Conservation (phyloP, 2,113 vertebrate genomes). For the Forbesichthys agassizii region DNA sequence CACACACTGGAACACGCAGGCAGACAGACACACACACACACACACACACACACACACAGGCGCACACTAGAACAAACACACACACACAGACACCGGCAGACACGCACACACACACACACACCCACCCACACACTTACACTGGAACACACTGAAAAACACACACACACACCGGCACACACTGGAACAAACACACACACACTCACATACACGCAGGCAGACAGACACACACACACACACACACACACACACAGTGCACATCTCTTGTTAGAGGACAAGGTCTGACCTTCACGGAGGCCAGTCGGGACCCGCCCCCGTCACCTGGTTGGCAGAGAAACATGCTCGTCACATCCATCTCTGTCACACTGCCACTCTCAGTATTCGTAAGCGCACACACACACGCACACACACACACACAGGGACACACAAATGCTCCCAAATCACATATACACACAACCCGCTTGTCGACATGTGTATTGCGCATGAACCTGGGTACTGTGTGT, state of each 20-base stretch:
- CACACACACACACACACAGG: background rate
- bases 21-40: background rate
- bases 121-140: background rate
- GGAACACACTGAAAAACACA: background rate
- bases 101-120: conserved; percentile 6
- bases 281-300: conserved; percentile 69
- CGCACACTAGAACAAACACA: background rate
- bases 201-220: background rate
- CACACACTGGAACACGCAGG: background rate
- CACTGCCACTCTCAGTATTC: conserved; percentile 9
- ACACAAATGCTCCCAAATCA: conserved; percentile 11
- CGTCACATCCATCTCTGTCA: conserved; percentile 81
- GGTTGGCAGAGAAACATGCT: conserved; percentile 53
- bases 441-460: conserved; percentile 3
- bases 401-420: conserved; percentile 22
- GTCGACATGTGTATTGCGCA: background rate
- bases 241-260: conserved; percentile 17
- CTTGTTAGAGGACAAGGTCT: conserved; percentile 51
- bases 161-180: too few relatives aligned
- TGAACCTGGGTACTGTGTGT: background rate
- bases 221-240: conserved; percentile 16
- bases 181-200: background rate
- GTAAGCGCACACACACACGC: conserved; percentile 8
- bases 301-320: conserved; percentile 62
- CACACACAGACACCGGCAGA: conserved; percentile 6